Evolutionary conservation across 2,797 vertebrate genomes (phyloP), one percentile per base, ranked within the genome.

Genomic region (Characodon lateralis): DNA sequence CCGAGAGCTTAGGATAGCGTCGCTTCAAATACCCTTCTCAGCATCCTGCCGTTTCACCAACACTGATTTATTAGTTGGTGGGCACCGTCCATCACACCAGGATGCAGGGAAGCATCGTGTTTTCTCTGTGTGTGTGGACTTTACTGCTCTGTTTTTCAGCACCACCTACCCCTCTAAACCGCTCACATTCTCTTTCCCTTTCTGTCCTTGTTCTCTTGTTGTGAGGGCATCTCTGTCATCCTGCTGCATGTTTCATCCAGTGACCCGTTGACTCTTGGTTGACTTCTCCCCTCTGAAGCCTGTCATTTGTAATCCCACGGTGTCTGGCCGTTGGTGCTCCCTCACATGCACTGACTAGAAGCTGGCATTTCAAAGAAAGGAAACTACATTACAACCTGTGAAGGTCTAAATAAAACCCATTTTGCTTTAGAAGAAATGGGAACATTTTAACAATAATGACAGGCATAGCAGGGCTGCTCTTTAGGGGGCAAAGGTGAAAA

Each of bases 61-160:
- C 77, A 89, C 91, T 93, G 92, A 93, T 94, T 93, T 93, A 91
- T 94, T 89, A 88, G 90, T 77, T 75, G 13, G 78, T 61, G 83
- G 84, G 76, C 39, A 66, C 86, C 80, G 90, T 94, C 91, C 90
- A 93, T 94, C 94, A 93, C 83, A 24, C 80, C 22, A 24, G 79
- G 83, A 89, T 75, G 81, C 84, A 59, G 85, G 82, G 79, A 89
- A 89, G 88, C 87, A 48, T 87, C 73, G 66, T 88, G 91, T 92
- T 93, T 92, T 90, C 88, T 87, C 79, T 84, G 70, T 68, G 20
- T 66, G 78, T 84, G 76, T 80, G 79, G 77, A 61, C 82, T 78
- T 79, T 72, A 41, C 76, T 68, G 6, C 78, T 78, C 76, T 71
- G 18, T 72, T 74, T 63, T 61, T 58, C 78, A n/a, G 16, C 59